Percentiles rank a stretch among this genome's conserved stretches.
phyloP scores from a whole-genome alignment of 2,797 vertebrate species.

The Acanthis flammea region DNA sequence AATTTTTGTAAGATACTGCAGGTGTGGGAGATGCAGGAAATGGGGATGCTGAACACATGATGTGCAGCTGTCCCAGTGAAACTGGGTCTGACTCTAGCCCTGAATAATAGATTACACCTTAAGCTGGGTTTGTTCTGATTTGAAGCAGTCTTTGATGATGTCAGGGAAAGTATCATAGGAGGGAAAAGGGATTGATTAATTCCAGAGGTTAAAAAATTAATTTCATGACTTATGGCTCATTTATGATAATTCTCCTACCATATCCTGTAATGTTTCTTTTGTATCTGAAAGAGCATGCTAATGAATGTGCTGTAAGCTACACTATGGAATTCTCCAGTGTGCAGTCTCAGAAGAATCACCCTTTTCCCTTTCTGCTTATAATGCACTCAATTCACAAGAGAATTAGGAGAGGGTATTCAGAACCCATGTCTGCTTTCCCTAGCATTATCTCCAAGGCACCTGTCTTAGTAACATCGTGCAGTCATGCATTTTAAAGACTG shows the following conservation, averaged over 20 bases:
- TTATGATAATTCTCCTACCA: not conserved
- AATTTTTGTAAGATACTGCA: not conserved
- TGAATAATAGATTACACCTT: not conserved
- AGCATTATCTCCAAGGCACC: not conserved
- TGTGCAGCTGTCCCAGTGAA: not conserved
- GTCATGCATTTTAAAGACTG: not conserved
- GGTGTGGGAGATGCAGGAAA: not conserved
- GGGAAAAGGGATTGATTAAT: not conserved
- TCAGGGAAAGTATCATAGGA: not conserved
- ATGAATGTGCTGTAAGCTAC: not conserved
- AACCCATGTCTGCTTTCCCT: not conserved
- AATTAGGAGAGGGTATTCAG: not conserved
- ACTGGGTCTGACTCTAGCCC: not conserved
- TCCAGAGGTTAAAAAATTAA: not conserved
- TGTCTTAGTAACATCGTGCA: not conserved
- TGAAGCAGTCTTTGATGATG: not conserved
- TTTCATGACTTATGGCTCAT: not conserved
- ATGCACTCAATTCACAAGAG: not conserved
- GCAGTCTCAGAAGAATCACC: not conserved
- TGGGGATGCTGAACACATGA: not conserved
- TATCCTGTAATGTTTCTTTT: not conserved
- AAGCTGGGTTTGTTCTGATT: not conserved
- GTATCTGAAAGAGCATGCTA: not conserved
- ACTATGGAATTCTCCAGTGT: not conserved
- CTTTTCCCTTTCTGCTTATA: not conserved